phyloP scores from a whole-genome alignment of 2,888 invertebrate species.

The Sycophila texana region DNA sequence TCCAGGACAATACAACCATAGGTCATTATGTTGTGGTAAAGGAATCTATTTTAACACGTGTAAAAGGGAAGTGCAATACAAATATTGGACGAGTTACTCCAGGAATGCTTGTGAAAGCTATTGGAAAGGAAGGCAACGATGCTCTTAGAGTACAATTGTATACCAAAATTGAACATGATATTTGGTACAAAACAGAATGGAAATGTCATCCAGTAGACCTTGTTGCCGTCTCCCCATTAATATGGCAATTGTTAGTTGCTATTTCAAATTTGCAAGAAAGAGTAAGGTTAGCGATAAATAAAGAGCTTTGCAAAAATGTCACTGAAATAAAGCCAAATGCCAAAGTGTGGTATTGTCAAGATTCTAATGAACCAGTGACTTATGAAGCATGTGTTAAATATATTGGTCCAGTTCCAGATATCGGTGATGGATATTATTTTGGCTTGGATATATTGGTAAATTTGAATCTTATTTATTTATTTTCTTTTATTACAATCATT shows the following conservation, averaged over 20 bases:
- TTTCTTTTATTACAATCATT: neutral
- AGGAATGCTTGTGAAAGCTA: slow-evolving; percentile 70
- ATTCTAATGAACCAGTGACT: slow-evolving; percentile 50
- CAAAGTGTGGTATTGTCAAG: slow-evolving; percentile 64
- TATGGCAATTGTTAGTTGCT: slow-evolving; percentile 78
- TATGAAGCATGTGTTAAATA: slow-evolving; percentile 76
- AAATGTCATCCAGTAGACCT: slow-evolving; percentile 67
- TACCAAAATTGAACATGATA: slow-evolving; percentile 57
- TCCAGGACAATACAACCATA: slow-evolving; percentile 17
- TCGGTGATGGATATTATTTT: slow-evolving; percentile 78
- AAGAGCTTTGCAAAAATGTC: slow-evolving; percentile 75
- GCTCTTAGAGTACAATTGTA: slow-evolving; percentile 63
- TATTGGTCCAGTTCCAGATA: slow-evolving; percentile 78
- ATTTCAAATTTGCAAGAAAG: slow-evolving; percentile 76
- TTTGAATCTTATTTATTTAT: slow-evolving; percentile 51
- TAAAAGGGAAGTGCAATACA: slow-evolving; percentile 31
- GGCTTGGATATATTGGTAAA: slow-evolving; percentile 79
- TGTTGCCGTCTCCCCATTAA: slow-evolving; percentile 63
- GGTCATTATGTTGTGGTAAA: slow-evolving; percentile 41
- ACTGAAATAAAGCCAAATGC: slow-evolving; percentile 62
- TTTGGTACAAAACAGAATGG: slow-evolving; percentile 71
- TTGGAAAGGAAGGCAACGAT: slow-evolving; percentile 63
- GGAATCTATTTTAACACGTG: slow-evolving; percentile 35
- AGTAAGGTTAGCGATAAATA: slow-evolving; percentile 76
- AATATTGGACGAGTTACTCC: slow-evolving; percentile 65